A percentile compares a stretch with the other conserved stretches of the same genome.
Conservation (phyloP, 2,888 invertebrate genomes). For the Cremastinae sp. region DNA sequence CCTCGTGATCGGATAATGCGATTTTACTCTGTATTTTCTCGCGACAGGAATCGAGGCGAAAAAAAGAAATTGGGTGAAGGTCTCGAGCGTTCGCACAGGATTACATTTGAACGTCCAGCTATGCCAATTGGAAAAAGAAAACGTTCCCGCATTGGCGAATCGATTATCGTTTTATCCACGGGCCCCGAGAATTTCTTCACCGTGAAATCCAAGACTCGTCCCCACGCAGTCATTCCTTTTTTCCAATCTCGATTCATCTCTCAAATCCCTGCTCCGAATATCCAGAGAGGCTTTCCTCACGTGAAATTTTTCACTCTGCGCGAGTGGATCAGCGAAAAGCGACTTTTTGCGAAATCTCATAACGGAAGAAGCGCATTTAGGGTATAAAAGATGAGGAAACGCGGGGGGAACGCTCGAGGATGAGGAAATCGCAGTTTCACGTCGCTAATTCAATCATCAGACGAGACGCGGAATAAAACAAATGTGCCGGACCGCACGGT, state of each 20-base stretch:
- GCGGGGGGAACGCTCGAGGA: conserved; percentile 24
- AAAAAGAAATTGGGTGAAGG: too few relatives aligned
- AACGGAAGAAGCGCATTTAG: background rate
- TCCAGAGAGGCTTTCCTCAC: too few relatives aligned
- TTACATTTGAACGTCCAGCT: conserved; percentile 7
- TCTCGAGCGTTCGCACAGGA: too few relatives aligned
- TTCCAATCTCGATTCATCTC: background rate
- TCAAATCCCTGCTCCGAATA: background rate
- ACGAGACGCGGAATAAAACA: conserved; percentile 11
- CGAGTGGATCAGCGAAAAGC: background rate
- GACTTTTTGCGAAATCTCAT: background rate
- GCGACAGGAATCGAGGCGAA: too few relatives aligned
- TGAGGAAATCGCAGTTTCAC: conserved; percentile 45
- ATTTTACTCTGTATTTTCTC: too few relatives aligned
- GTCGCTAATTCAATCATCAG: conserved; percentile 45
- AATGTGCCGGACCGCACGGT: conserved; percentile 13
- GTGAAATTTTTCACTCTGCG: background rate
- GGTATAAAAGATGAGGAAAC: conserved; percentile 8
- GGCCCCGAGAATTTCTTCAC: conserved; percentile 46
- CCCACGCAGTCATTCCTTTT: conserved; percentile 35
- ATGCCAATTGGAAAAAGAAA: conserved; percentile 23
- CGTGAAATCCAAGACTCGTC: conserved; percentile 51
- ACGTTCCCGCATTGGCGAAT: conserved; percentile 17
- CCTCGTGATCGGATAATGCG: too few relatives aligned
- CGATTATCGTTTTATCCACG: conserved; percentile 44